Evolutionary conservation across 2,113 vertebrate species (phyloP), one percentile per base, ranked within the genome.

Genomic region (Dissostichus mawsoni): DNA sequence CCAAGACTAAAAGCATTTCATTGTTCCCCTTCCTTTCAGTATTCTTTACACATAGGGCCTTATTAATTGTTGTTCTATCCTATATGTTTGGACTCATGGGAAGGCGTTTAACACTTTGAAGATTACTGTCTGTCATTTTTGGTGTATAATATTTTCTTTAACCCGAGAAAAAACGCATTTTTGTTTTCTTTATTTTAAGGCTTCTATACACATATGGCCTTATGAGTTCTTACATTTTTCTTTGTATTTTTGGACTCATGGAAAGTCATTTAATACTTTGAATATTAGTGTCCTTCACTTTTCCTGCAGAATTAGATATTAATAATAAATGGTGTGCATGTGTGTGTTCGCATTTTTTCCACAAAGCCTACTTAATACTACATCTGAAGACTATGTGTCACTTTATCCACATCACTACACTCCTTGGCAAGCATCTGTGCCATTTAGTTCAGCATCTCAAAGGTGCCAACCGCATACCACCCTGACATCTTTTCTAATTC

Each of bases 401-500:
- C 74, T 80, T 36, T 48, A 69, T 79, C 77, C 69, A 66, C 64
- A 78, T 69, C 52, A 0, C 66, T 74, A 75, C 69, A 78, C 76
- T 78, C 50, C 57, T 77, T 89, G 86, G 85, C 85, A 25, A 3
- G 36, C 76, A 72, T 81, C 80, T 53, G 18, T 2, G 50, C 53
- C 57, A 65, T 41, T 41, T 41, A 51, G 52, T 68, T 75, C 83
- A 71, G 61, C 80, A 76, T 71, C 5, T 20, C 25, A 4, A 29
- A 29, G 29, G 29, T 29, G 29, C 29, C 29, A 29, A 48, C 75
- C 72, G 69, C 80, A 48, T 78, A 76, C 86, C 88, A 79, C 29
- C 23, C 83, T 71, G 78, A 78, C 84, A 67, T 91, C 78, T 85
- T 87, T 88, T 81, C 89, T 89, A 86, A 89, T 91, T 90, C 84